Base-by-base conservation (phyloP, 2,888 invertebrate species). In the Machimus rusticus region DNA sequence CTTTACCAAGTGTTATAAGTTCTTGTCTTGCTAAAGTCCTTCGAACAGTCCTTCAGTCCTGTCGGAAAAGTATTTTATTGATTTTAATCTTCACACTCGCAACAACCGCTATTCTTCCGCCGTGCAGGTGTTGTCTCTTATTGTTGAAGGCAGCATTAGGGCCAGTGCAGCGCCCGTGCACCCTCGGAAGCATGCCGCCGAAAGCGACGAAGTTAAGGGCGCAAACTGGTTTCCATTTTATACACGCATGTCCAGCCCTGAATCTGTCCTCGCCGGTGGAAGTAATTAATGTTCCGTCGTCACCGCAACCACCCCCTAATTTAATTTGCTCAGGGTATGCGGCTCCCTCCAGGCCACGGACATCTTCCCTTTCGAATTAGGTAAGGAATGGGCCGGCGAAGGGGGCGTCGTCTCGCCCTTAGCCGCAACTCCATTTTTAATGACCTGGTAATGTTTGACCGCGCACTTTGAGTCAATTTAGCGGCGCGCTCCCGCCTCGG, bases 361-460 rank as follows among this genome's bases (percentile, higher is more conserved):
- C 28, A 66, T 66, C 66, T 66, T 66, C 9, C 66, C 66, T 14
- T 9, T 66, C 14, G 9, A 23, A 2, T 66, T 66, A 12, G 0
- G 12, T 66, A 14, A 66, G 28, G 66, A 8, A 28, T 23, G 66
- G 23, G 66, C 19, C 12, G 19, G 28, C 12, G 16, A 12, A 66
- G 23, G 23, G 14, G 55, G 34, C 28, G 39, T 74, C 43, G n/a
- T n/a, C 74, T 16, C 37, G 14, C 66, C 39, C 74, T 37, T 55
- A 78, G 78, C 86, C 57, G 57, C 77, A 86, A 86, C 37, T 86
- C 77, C 74, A 37, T 34, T 31, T 57, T 78, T 86, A 79, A 79
- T 57, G 86, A 66, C 23, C 14, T 55, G 39, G 51, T 86, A 19
- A 77, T 78, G 37, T 86, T 39, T 86, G 86, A 86, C 86, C 86